phyloP scores from a whole-genome alignment of 2,888 invertebrate genomes.

The Crepidodera aurea region DNA sequence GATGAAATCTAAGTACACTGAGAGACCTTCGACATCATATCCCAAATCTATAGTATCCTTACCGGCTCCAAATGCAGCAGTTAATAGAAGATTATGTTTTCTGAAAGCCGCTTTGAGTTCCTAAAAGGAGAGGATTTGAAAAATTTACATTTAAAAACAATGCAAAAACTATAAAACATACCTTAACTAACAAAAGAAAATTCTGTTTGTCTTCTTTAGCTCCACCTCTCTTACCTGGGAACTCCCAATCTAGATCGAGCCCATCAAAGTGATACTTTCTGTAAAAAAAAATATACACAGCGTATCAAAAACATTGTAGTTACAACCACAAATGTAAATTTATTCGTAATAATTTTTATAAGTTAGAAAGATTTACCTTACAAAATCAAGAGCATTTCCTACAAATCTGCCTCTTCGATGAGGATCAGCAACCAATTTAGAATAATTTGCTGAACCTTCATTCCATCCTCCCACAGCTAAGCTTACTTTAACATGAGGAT shows the following conservation, averaged over 20 bases:
- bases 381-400: constrained; percentile 72
- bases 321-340: too few relatives aligned
- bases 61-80: constrained; percentile 84
- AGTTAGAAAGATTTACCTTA: constrained; percentile 71
- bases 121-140: too few relatives aligned
- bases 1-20: constrained; percentile 73
- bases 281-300: constrained; percentile 49
- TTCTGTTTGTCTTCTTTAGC: constrained; percentile 77
- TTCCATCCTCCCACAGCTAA: constrained; percentile 93
- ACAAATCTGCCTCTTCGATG: constrained; percentile 73
- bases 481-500: constrained; percentile 75
- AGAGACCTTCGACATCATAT: constrained; percentile 78
- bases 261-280: constrained; percentile 79
- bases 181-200: constrained; percentile 79
- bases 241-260: constrained; percentile 86
- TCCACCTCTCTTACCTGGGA: constrained; percentile 81
- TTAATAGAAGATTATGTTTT: constrained; percentile 73
- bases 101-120: constrained; percentile 78
- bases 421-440: constrained; percentile 72
- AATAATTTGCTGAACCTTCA: constrained; percentile 81
- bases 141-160: neutral
- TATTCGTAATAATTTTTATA: too few relatives aligned
- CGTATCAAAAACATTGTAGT: neutral
- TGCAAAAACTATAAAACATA: constrained; percentile 52
- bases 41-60: constrained; percentile 77